Evolutionary conservation across 2,888 invertebrate species (phyloP), one percentile per base, ranked within the genome.

Genomic region (Pterobdella sp.): DNA sequence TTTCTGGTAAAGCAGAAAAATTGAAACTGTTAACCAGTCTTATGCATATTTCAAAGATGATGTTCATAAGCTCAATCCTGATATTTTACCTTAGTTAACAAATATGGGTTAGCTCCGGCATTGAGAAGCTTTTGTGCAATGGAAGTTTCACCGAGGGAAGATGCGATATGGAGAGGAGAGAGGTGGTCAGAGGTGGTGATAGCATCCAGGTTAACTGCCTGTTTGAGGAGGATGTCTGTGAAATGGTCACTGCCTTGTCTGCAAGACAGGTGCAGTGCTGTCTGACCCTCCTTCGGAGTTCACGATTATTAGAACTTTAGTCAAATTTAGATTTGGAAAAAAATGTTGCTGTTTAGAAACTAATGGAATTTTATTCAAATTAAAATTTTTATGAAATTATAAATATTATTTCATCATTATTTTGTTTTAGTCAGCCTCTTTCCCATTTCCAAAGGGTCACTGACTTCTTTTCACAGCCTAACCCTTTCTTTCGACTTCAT

Each of bases 121-220:
- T 97, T 96, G 76, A 98, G 88, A 76, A 99, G 85, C 73, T 98
- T 86, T 85, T 94, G 93, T 0, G 95, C 96, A 81, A 97, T 96
- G 84, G 99, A 98, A 52, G 94, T 93, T 84, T 98, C 98, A 74
- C 98, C 98, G 68, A 76, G 74, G 32, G 73, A 74, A 31, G 95
- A 91, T 0, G 98, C 97, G 81, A 99, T 95, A 84, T 99, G 98
- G 71, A 99, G 88, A 0, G 98, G 95, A 0, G 98, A 98, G 86
- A 98, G 97, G 0, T 18, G 26, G 36, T 71, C 88, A 85, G 97
- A 95, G 32, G 98, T 98, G 77, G 93, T 90, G 82, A 91, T 96
- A 3, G 3, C 26, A 86, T 98, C 98, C 76, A 97, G 94, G 84
- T 98, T 94, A 74, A 98, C 97, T 73, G 95, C 95, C 84, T 93